phyloP scores from a whole-genome alignment of 2,888 invertebrate species.

The Abscondita cerata region DNA sequence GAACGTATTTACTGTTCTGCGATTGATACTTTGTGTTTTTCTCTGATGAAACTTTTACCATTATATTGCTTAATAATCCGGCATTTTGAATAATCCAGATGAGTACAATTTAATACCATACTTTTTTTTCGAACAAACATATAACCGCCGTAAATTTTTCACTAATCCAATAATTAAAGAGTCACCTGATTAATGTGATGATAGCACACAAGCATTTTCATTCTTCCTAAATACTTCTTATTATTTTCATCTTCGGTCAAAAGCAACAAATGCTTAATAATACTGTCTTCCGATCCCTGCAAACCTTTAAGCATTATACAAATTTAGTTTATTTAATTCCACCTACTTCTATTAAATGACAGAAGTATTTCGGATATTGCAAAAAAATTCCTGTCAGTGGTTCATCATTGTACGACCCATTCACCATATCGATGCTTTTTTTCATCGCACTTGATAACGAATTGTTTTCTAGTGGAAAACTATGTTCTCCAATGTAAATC shows the following conservation, averaged over 20 bases:
- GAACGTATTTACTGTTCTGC: too few species aligned
- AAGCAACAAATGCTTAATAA: slow-evolving; percentile 59
- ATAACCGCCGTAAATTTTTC: too few species aligned
- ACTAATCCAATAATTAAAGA: too few species aligned
- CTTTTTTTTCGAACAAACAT: too few species aligned
- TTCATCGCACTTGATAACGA: slow-evolving; percentile 55
- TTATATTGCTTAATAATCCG: too few species aligned
- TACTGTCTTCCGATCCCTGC: slow-evolving; percentile 62
- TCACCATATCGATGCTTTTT: slow-evolving; percentile 49
- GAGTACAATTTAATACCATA: too few species aligned
- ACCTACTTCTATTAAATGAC: slow-evolving; percentile 49
- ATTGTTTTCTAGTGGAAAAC: slow-evolving; percentile 46
- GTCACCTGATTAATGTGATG: slow-evolving; percentile 60
- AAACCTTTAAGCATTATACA: slow-evolving; percentile 12
- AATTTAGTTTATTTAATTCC: background rate
- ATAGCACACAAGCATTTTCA: slow-evolving; percentile 59
- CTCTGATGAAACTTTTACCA: too few species aligned
- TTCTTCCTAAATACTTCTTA: slow-evolving; percentile 49
- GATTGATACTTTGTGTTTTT: too few species aligned
- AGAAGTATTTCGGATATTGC: slow-evolving; percentile 37
- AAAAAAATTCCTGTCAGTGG: slow-evolving; percentile 39
- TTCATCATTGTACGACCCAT: slow-evolving; percentile 41
- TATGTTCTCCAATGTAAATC: slow-evolving; percentile 61
- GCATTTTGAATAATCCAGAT: too few species aligned
- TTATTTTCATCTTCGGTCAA: slow-evolving; percentile 47